Percentiles rank a stretch among this genome's conserved stretches.
These are phyloP conservation scores for Drosophila quinaria DNA, from an alignment of 2,888 invertebrate genomes.

Conservation along the genomic window DNA sequence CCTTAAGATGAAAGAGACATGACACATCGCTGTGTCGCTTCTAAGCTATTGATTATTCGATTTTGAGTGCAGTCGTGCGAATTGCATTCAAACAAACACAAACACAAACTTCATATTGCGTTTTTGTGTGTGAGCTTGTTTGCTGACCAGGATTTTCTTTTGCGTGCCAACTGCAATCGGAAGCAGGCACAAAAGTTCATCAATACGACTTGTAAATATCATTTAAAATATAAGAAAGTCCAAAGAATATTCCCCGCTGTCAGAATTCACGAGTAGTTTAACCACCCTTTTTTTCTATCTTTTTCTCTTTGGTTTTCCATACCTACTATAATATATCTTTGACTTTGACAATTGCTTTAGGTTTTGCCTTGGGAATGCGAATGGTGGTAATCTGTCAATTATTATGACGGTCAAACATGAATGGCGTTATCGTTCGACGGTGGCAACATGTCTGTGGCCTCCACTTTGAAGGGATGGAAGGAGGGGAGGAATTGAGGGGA, in stretches of 20 bases:
- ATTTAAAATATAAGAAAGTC: neutral
- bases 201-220: neutral
- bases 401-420: slow-evolving; percentile 23
- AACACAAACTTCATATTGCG: neutral
- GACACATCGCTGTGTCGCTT: slow-evolving; percentile 11
- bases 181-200: neutral
- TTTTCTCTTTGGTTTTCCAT: neutral
- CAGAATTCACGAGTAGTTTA: slow-evolving; percentile 1
- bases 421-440: slow-evolving; percentile 28
- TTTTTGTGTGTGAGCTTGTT: neutral
- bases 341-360: slow-evolving; percentile 6
- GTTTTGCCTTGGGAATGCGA: neutral
- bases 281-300: neutral
- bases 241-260: neutral
- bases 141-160: neutral
- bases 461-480: neutral
- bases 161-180: neutral
- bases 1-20: neutral
- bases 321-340: neutral
- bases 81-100: slow-evolving; percentile 25
- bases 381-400: slow-evolving; percentile 20
- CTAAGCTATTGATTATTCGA: slow-evolving; percentile 59
- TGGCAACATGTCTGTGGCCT: slow-evolving; percentile 33
- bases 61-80: slow-evolving; percentile 54
- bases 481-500: neutral